These are phyloP conservation scores for Meloidogyne hapla DNA, from an alignment of 1,140 invertebrate species.

Conservation along the genomic window DNA sequence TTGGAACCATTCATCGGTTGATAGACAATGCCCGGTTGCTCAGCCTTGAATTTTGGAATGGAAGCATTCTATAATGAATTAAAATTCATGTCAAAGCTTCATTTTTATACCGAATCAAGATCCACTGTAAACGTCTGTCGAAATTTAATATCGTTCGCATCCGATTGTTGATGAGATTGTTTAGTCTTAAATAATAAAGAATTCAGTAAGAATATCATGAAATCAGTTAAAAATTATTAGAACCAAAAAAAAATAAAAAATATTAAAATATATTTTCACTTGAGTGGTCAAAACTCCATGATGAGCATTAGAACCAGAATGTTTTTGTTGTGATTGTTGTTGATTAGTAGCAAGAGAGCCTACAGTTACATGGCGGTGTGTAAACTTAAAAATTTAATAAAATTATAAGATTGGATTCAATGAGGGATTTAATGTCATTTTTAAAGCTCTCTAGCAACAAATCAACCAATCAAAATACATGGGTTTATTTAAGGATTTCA, in stretches of 20 bases:
- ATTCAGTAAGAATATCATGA: not conserved
- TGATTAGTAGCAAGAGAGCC: slow-evolving; percentile 1
- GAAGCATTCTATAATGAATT: not conserved
- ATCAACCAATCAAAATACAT: not conserved
- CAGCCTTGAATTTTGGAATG: not conserved
- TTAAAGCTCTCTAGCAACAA: not conserved
- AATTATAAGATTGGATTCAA: too few relatives aligned
- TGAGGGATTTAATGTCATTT: not conserved
- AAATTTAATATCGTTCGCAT: not conserved
- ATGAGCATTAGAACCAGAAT: not conserved
- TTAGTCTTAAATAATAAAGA: not conserved
- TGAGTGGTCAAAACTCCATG: not conserved
- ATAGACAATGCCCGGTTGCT: not conserved
- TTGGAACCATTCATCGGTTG: not conserved
- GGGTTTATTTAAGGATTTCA: not conserved
- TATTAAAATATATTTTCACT: not conserved
- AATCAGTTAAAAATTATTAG: not conserved
- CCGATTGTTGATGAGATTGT: not conserved
- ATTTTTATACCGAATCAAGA: slow-evolving; percentile 18
- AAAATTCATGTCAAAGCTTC: not conserved
- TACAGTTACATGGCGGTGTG: not conserved
- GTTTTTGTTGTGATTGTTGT: slow-evolving; percentile 1
- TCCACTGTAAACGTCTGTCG: slow-evolving; percentile 17
- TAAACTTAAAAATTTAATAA: not conserved
- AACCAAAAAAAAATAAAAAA: not conserved